Evolutionary conservation across 2,888 invertebrate species (phyloP).

Genomic region (Hyles lineata): DNA sequence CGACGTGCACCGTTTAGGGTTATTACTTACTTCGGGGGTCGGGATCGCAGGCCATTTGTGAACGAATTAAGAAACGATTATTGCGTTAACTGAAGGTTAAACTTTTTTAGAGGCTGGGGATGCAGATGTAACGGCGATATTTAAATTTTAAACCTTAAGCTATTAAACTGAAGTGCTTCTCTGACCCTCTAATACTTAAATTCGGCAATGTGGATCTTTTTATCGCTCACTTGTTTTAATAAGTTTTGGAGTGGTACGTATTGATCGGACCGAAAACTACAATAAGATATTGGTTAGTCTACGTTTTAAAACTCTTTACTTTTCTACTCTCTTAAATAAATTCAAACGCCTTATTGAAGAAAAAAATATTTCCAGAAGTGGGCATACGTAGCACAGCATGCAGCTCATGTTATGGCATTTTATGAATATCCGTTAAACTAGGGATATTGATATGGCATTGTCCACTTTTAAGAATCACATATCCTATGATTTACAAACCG

Average conservation of each 20-base stretch:
- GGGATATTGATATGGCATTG: too few species aligned
- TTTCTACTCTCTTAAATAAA: neutral
- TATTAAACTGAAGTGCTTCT: constrained; percentile 17
- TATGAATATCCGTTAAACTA: too few species aligned
- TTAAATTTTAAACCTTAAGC: constrained; percentile 20
- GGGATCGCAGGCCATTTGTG: constrained; percentile 29
- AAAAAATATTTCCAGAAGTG: too few species aligned
- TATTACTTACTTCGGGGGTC: constrained; percentile 27
- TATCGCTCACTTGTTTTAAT: neutral
- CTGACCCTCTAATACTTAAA: constrained; percentile 7
- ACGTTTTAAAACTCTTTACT: neutral
- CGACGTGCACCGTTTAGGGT: constrained; percentile 46
- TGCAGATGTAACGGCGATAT: constrained; percentile 26
- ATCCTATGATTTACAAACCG: too few species aligned
- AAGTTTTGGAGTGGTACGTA: constrained; percentile 1
- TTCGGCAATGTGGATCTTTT: neutral
- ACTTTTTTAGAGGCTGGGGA: constrained; percentile 22
- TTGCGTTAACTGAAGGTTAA: constrained; percentile 21
- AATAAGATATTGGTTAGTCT: too few species aligned
- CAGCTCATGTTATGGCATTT: too few species aligned
- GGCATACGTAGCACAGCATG: too few species aligned
- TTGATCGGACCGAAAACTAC: neutral
- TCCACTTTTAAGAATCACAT: too few species aligned
- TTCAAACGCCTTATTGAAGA: too few species aligned
- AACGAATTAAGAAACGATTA: constrained; percentile 38